A percentile compares a stretch with the other conserved stretches of the same genome.
phyloP scores from a whole-genome alignment of 2,797 vertebrate species.

The Lophius americanus region DNA sequence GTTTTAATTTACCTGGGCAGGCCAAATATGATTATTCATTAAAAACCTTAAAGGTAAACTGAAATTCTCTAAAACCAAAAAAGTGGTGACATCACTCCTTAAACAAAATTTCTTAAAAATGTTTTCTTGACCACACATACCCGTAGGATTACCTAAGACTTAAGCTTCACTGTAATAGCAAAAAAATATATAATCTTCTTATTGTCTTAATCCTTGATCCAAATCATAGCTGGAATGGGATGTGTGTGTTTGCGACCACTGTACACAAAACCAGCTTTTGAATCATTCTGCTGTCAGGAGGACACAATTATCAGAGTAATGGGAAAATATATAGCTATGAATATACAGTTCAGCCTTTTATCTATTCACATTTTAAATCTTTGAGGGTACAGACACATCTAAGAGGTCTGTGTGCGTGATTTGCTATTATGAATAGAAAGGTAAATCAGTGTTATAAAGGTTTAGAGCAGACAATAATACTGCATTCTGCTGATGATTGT shows the following conservation, averaged over 20 bases:
- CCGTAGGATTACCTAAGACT: conserved; percentile 8
- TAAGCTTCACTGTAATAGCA: conserved; percentile 15
- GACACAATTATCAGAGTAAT: neutral
- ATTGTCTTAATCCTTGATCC: conserved; percentile 28
- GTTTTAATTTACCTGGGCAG: too few species aligned
- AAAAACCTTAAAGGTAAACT: too few species aligned
- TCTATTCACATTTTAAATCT: neutral
- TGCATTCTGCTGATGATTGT: neutral
- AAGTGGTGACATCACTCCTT: conserved; percentile 8
- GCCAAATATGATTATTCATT: too few species aligned
- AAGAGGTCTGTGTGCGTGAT: too few species aligned
- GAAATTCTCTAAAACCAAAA: neutral
- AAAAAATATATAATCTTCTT: conserved; percentile 23
- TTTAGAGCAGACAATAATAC: neutral
- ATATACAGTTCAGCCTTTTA: neutral
- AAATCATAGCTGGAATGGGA: conserved; percentile 17
- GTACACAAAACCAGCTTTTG: neutral
- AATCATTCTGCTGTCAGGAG: neutral
- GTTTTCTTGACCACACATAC: too few species aligned
- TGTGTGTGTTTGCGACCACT: conserved; percentile 19
- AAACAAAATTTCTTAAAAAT: too few species aligned
- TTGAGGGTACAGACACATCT: neutral
- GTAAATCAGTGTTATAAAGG: neutral
- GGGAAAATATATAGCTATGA: neutral
- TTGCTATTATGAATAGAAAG: neutral